These are phyloP conservation scores for Melinaea marsaeus DNA, from an alignment of 2,888 invertebrate genomes.

Conservation along the genomic window DNA sequence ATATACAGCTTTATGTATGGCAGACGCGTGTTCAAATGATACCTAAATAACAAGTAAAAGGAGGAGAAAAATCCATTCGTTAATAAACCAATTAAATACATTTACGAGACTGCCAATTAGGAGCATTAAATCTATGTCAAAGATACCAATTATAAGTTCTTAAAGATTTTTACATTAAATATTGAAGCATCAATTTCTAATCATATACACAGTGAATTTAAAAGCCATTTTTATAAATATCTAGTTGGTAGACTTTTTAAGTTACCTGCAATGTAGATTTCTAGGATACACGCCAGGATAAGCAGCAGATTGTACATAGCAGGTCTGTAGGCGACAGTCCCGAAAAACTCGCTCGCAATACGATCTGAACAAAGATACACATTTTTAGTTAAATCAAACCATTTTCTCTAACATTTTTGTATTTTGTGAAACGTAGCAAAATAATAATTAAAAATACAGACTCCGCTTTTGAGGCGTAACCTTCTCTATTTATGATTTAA, in stretches of 20 bases:
- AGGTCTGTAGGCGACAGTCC: constrained; percentile 92
- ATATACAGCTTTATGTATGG: constrained; percentile 94
- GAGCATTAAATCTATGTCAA: no score
- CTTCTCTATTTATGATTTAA: constrained; percentile 3
- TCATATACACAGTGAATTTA: background rate
- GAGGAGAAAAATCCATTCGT: background rate
- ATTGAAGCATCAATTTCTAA: no score
- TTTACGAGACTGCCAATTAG: no score
- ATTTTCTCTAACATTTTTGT: no score
- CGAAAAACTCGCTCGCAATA: constrained; percentile 93
- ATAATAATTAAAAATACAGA: background rate
- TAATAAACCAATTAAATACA: background rate
- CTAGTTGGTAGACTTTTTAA: background rate
- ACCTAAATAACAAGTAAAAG: constrained; percentile 61
- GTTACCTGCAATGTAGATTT: constrained; percentile 87
- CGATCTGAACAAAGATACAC: constrained; percentile 73
- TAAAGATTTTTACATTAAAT: no score
- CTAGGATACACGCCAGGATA: constrained; percentile 95
- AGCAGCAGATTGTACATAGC: constrained; percentile 95
- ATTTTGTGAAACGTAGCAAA: no score
- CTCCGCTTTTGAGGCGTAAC: background rate
- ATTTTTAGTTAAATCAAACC: no score
- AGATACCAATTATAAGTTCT: no score
- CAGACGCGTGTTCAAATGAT: constrained; percentile 90
- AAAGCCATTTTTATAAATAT: background rate